Base-by-base conservation (phyloP, 2,797 vertebrate species). In the Ambastaia sidthimunki region DNA sequence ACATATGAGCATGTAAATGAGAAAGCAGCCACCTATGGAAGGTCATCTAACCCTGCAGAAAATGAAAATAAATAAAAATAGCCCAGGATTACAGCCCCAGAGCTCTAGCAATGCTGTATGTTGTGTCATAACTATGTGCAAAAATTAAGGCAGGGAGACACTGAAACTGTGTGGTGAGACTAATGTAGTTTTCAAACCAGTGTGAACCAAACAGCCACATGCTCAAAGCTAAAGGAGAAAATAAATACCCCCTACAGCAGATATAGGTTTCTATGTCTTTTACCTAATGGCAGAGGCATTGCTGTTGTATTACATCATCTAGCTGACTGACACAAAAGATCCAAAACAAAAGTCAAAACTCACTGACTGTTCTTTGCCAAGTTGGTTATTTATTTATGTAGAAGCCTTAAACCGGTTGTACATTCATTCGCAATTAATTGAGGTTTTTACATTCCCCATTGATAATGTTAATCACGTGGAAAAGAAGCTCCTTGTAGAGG, bases 61-160 rank as follows among this genome's bases (percentile, higher is more conserved):
- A 19, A 70, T 75, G 67, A 31, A 52, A 71, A 62, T 62, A 63
- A 59, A 67, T 54, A 89, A 89, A 91, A 91, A 91, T 87, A 91
- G 86, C 84, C 78, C 55, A 55, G 86, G 88, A 90, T 89, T 87
- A 86, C 74, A 87, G 77, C 71, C 67, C 78, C 76, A 52, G 63
- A 79, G 82, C 84, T 80, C 85, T 86, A 87, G 86, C 86, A 88
- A 88, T 86, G 87, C 76, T 72, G 71, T 72, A 21, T 66, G 28
- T 44, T 60, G 12, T 71, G 15, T 62, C 69, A 41, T 19, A 71
- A 81, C 88, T 78, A 76, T 37, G 70, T 67, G 76, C 84, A 68
- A 86, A 76, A 72, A 62, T 28, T 54, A 62, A 85, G 41, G 50
- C n/a, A 72, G 79, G 63, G 68, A 50, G 75, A 60, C 66, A 60